Conservation (phyloP, 2,888 invertebrate genomes). For the Ligdia adustata region DNA sequence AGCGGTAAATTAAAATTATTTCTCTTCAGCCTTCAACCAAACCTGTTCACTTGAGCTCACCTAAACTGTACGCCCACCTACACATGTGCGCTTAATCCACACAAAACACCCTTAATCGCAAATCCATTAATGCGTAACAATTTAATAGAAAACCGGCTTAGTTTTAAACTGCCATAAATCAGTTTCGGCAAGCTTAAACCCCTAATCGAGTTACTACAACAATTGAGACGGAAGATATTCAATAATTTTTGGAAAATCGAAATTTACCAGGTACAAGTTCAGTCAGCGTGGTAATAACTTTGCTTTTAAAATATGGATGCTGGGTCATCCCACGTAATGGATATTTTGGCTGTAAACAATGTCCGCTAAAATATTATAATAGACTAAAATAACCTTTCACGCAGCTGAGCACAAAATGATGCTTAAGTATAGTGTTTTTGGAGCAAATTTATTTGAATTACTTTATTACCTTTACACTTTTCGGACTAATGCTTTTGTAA, state of each 20-base stretch:
- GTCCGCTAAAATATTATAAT: constrained; percentile 14
- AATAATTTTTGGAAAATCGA: constrained; percentile 35
- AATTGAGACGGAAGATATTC: constrained; percentile 59
- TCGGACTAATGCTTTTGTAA: too few species aligned
- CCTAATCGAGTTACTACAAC: constrained; percentile 59
- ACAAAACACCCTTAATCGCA: constrained; percentile 41
- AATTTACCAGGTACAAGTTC: constrained; percentile 32
- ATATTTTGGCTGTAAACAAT: constrained; percentile 15
- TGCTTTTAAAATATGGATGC: constrained; percentile 42
- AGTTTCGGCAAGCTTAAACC: constrained; percentile 53
- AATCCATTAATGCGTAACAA: constrained; percentile 61
- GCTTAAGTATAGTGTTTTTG: not conserved
- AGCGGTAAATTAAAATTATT: not conserved
- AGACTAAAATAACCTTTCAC: constrained; percentile 7
- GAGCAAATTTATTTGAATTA: too few species aligned
- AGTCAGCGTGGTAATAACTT: constrained; percentile 31
- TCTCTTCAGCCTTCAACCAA: constrained; percentile 17
- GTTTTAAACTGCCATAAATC: constrained; percentile 74
- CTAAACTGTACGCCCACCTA: constrained; percentile 1
- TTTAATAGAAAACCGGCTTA: constrained; percentile 60
- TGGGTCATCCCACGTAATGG: constrained; percentile 17
- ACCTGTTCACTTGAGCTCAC: not conserved
- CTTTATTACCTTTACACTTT: too few species aligned
- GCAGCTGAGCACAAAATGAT: constrained; percentile 6
- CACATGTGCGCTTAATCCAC: constrained; percentile 11